Conservation (phyloP, 2,113 vertebrate species). For the Peromyscus leucopus region DNA sequence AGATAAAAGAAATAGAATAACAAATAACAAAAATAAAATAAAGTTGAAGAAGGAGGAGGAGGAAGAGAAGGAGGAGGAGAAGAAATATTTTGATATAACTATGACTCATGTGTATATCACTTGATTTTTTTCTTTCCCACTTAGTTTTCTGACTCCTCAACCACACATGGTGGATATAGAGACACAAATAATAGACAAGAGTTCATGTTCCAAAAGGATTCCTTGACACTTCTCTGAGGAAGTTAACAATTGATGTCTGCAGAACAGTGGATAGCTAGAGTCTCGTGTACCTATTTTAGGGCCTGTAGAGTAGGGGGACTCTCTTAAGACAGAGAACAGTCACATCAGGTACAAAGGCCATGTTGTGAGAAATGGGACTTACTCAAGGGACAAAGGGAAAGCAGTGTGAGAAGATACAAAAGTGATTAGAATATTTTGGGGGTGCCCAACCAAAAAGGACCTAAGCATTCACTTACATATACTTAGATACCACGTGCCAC, state of each 20-base stretch:
- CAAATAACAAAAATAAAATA: too few species aligned
- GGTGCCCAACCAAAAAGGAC: background rate
- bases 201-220: background rate
- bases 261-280: background rate
- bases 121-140: background rate
- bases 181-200: background rate
- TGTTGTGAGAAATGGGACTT: background rate
- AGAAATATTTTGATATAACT: slow-evolving; percentile 31
- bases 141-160: background rate
- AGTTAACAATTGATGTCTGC: background rate
- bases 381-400: background rate
- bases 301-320: background rate
- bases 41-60: background rate
- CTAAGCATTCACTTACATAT: background rate
- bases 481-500: too few species aligned
- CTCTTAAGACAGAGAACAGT: background rate
- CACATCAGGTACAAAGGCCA: background rate
- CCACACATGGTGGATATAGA: background rate
- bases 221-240: background rate
- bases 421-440: background rate
- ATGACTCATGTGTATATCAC: background rate
- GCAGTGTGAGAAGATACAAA: background rate
- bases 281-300: background rate
- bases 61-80: too few species aligned
- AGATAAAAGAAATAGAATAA: background rate